phyloP scores from a whole-genome alignment of 1,140 invertebrate species.

The Trichonephila inaurata region DNA sequence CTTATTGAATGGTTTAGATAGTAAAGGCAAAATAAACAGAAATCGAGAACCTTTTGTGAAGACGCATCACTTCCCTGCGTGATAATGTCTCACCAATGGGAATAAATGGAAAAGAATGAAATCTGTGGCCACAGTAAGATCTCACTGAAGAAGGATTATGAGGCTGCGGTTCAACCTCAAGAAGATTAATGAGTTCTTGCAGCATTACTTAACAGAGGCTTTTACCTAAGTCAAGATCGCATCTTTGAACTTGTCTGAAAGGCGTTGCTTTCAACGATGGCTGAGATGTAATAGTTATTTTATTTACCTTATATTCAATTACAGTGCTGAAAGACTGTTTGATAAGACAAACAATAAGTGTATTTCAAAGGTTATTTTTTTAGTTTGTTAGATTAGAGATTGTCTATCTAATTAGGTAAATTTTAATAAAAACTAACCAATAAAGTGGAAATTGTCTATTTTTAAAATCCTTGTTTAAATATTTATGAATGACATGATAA shows the following conservation, averaged over 20 bases:
- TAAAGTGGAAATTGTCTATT: too few relatives aligned
- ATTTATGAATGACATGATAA: too few relatives aligned
- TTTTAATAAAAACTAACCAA: too few relatives aligned
- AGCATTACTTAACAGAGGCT: conserved; percentile 54
- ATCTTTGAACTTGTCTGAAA: background rate
- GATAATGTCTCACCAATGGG: conserved; percentile 51
- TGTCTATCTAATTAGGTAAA: too few relatives aligned
- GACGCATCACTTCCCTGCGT: conserved; percentile 45
- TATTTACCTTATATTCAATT: conserved; percentile 41
- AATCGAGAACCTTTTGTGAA: conserved; percentile 17
- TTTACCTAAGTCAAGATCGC: conserved; percentile 40
- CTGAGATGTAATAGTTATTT: conserved; percentile 19
- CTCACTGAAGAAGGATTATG: conserved; percentile 57
- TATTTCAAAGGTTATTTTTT: too few relatives aligned
- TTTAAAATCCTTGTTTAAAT: too few relatives aligned
- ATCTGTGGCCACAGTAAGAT: conserved; percentile 21
- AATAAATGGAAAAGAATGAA: conserved; percentile 44
- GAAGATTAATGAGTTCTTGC: conserved; percentile 55
- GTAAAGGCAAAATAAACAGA: background rate
- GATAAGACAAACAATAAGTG: too few relatives aligned
- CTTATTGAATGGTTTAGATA: background rate
- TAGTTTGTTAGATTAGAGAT: too few relatives aligned
- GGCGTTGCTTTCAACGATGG: conserved; percentile 14
- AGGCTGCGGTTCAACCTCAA: conserved; percentile 45
- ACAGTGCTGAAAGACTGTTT: background rate